Conservation (phyloP, 2,888 invertebrate genomes). For the Tenthredo scrophulariae region DNA sequence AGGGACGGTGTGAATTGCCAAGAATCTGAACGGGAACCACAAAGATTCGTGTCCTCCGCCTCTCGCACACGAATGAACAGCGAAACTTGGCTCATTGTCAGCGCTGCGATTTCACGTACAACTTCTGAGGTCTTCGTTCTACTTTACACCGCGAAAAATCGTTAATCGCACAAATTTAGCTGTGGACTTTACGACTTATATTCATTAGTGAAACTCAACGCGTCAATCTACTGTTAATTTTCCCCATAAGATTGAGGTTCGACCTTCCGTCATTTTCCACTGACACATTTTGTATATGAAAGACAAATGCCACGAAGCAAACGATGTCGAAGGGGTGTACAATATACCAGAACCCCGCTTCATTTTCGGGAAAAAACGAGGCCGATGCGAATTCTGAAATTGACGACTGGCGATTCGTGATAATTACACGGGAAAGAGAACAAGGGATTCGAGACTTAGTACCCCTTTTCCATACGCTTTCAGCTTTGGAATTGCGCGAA, state of each 20-base stretch:
- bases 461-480: constrained; percentile 31
- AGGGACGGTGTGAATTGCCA: constrained; percentile 37
- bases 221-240: not conserved
- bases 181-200: not conserved
- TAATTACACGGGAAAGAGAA: constrained; percentile 20
- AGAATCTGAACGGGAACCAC: constrained; percentile 33
- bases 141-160: constrained; percentile 25
- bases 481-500: constrained; percentile 18
- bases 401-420: constrained; percentile 31
- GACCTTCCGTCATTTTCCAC: not conserved
- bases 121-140: constrained; percentile 32
- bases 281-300: not conserved
- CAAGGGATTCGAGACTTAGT: constrained; percentile 10
- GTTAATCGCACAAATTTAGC: not conserved
- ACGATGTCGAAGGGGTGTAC: not conserved
- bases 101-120: constrained; percentile 14
- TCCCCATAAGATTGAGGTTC: not conserved
- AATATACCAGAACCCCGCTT: not conserved
- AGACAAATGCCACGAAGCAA: not conserved
- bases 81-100: constrained; percentile 40
- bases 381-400: constrained; percentile 13
- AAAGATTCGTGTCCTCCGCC: constrained; percentile 40
- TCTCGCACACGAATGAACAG: constrained; percentile 32
- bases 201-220: not conserved
- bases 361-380: constrained; percentile 3